A percentile compares a stretch with the other conserved stretches of the same genome.
phyloP scores from a whole-genome alignment of 2,888 invertebrate genomes.

The Platypus cylindrus region DNA sequence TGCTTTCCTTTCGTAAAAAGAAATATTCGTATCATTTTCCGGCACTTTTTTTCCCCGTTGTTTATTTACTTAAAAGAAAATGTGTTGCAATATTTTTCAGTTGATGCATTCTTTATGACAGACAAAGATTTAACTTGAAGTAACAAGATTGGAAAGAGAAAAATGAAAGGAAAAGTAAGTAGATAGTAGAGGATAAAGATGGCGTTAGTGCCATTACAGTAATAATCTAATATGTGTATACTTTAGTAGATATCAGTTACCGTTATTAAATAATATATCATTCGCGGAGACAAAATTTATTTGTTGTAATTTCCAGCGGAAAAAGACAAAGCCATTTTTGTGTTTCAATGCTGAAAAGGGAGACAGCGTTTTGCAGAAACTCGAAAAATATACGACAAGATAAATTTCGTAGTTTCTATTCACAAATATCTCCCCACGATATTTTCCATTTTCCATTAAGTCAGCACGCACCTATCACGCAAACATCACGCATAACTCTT shows the following conservation, averaged over 20 bases:
- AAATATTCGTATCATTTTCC: slow-evolving; percentile 23
- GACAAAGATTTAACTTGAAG: slow-evolving; percentile 19
- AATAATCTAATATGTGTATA: too few species aligned
- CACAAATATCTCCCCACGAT: too few species aligned
- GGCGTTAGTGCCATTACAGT: slow-evolving; percentile 14
- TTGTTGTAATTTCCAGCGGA: too few species aligned
- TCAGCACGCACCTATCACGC: too few species aligned
- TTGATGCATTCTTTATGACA: slow-evolving; percentile 23
- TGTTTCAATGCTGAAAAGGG: too few species aligned
- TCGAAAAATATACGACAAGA: too few species aligned
- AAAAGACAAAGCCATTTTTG: too few species aligned
- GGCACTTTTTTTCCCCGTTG: slow-evolving; percentile 20
- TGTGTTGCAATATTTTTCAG: slow-evolving; percentile 21
- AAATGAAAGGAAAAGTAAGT: too few species aligned
- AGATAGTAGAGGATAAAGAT: slow-evolving; percentile 14
- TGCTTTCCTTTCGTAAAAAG: slow-evolving; percentile 20
- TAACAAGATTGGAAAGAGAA: slow-evolving; percentile 13
- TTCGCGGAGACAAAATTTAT: too few species aligned
- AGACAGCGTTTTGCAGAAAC: too few species aligned
- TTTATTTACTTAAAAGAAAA: slow-evolving; percentile 23
- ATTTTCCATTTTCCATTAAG: too few species aligned
- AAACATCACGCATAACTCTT: slow-evolving; percentile 4
- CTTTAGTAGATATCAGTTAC: slow-evolving; percentile 12
- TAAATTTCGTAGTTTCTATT: too few species aligned
- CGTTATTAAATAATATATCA: slow-evolving; percentile 15